Base-by-base conservation (phyloP, 2,797 vertebrate genomes). In the Rousettus madagascariensis region DNA sequence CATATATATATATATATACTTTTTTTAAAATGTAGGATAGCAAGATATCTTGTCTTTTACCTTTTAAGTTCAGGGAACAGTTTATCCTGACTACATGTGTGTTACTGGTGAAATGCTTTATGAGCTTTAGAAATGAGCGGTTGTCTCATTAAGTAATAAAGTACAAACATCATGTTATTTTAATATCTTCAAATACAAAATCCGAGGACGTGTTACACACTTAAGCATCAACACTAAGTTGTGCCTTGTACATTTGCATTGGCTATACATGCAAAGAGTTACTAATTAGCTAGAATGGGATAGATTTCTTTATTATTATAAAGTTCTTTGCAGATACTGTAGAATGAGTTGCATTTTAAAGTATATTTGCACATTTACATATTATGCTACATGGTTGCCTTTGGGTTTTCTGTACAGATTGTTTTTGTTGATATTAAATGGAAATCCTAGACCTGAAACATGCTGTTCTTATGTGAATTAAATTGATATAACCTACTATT, bases 191-290 rank as follows among this genome's bases (percentile, higher is more conserved):
- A 95, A 91, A 61, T 95, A 82, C 63, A 77, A 87, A 83, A 82
- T 92, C 86, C 94, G 96, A 97, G 38, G 97, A 97, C 97, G 91
- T 97, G 96, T 97, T 95, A 69, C 19, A 97, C 92, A 95, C 95
- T 78, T 92, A 38, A 84, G 86, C 96, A 96, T 97, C 97, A 96
- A 97, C 97, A 95, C 86, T 97, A 94, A 97, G 97, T 96, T 97
- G 98, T 99, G 98, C 98, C 98, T 99, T 98, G 97, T 97, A 97
- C 95, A 91, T 98, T 97, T 98, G 98, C 97, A 96, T 98, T 97
- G 96, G 96, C 95, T 98, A 65, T 96, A 97, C 95, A 69, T 95
- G 94, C 0, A 2, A 94, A 93, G 88, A 15, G 86, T 92, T 87
- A 38, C 86, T 94, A 66, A 78, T 65, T 97, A 90, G 92, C n/a